A percentile compares a stretch with the other conserved stretches of the same genome.
phyloP scores from a whole-genome alignment of 2,888 invertebrate genomes.

The Blastobasis adustella region DNA sequence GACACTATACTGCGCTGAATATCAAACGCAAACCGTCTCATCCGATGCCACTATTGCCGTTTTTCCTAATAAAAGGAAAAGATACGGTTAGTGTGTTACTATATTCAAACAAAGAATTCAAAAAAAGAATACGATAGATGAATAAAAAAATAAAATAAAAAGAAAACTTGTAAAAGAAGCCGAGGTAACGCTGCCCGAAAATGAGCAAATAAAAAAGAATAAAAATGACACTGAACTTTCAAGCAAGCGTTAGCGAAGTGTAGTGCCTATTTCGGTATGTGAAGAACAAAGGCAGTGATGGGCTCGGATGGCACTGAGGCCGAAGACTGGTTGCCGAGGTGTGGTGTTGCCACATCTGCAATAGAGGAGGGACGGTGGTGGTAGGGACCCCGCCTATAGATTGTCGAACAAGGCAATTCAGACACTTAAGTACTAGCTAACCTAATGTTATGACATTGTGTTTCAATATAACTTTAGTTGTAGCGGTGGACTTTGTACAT shows the following conservation, averaged over 20 bases:
- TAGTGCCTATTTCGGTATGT: conserved; percentile 5
- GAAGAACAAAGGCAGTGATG: conserved; percentile 41
- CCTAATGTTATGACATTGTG: no score
- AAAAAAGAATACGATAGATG: conserved; percentile 7
- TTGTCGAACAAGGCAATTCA: neutral
- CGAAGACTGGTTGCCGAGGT: conserved; percentile 31
- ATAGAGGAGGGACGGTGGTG: conserved; percentile 21
- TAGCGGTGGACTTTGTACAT: no score
- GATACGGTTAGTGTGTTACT: conserved; percentile 8
- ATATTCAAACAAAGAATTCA: neutral
- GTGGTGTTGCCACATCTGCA: conserved; percentile 18
- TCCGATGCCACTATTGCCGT: conserved; percentile 15
- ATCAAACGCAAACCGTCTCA: conserved; percentile 11
- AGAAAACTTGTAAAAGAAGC: conserved; percentile 9
- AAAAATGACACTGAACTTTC: conserved; percentile 32
- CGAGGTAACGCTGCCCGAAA: conserved; percentile 2
- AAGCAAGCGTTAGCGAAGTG: conserved; percentile 9
- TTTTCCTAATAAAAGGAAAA: conserved; percentile 25
- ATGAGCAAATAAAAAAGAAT: conserved; percentile 8
- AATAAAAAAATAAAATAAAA: conserved; percentile 8
- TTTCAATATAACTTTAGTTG: no score
- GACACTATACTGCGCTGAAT: conserved; percentile 23
- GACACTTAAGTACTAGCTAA: no score
- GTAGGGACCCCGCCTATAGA: conserved; percentile 24
- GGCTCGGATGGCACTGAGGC: conserved; percentile 23